phyloP scores from a whole-genome alignment of 2,888 invertebrate species.

The Chrysolina americana region DNA sequence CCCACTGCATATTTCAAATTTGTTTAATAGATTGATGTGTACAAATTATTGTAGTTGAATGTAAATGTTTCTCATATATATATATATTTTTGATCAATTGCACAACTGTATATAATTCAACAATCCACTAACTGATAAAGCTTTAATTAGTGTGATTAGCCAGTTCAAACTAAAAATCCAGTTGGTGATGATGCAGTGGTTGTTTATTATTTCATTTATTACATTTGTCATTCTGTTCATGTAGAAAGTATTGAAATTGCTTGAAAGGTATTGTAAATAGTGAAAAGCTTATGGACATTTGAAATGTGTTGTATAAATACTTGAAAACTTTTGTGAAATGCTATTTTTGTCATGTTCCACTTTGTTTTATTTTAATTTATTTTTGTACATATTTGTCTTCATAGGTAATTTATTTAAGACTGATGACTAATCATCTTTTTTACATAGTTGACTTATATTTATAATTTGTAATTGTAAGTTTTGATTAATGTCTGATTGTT shows the following conservation, averaged over 20 bases:
- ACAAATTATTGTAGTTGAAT: conserved; percentile 44
- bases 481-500: conserved; percentile 43
- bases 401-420: conserved; percentile 67
- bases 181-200: conserved; percentile 34
- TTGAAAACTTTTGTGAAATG: conserved; percentile 42
- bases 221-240: conserved; percentile 52
- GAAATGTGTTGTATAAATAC: conserved; percentile 48
- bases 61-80: conserved; percentile 40
- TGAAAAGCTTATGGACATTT: conserved; percentile 50
- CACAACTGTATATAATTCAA: conserved; percentile 41
- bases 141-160: conserved; percentile 41
- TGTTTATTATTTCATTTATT: conserved; percentile 44
- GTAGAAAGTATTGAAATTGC: conserved; percentile 52
- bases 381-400: conserved; percentile 59
- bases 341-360: conserved; percentile 40
- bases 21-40: conserved; percentile 35
- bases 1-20: conserved; percentile 25
- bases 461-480: conserved; percentile 50
- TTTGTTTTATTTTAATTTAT: conserved; percentile 55
- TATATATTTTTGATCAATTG: conserved; percentile 35
- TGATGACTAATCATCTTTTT: conserved; percentile 64
- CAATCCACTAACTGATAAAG: conserved; percentile 35
- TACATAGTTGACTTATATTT: conserved; percentile 58
- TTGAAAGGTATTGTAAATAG: conserved; percentile 52
- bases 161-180: conserved; percentile 32